A percentile compares a stretch with the other conserved stretches of the same genome.
These are phyloP conservation scores for Leptopilina boulardi DNA, from an alignment of 1,140 invertebrate species.

Conservation along the genomic window DNA sequence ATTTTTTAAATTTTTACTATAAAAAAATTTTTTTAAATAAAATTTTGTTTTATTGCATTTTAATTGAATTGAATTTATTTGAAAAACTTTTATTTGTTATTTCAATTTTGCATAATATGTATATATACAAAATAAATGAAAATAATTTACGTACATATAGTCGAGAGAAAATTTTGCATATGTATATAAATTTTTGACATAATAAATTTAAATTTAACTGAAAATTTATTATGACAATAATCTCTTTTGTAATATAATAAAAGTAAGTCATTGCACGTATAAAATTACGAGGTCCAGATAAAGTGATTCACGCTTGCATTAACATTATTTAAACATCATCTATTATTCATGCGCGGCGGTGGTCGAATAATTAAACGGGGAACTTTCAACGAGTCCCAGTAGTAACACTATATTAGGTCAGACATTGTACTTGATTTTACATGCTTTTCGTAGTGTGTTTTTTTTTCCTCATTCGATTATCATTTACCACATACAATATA, in stretches of 20 bases:
- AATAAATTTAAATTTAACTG: not conserved
- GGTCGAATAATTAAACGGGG: slow-evolving; percentile 17
- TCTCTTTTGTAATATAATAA: slow-evolving; percentile 6
- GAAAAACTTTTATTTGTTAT: no score
- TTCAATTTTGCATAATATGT: no score
- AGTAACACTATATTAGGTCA: slow-evolving; percentile 28
- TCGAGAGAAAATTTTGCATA: no score
- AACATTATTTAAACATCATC: slow-evolving; percentile 31
- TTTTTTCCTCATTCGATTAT: not conserved
- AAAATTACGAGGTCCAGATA: slow-evolving; percentile 28
- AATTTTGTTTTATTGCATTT: no score
- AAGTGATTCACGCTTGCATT: slow-evolving; percentile 23
- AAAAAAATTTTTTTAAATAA: no score
- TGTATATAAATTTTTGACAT: no score
- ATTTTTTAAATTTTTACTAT: no score
- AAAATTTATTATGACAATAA: slow-evolving; percentile 9
- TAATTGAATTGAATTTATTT: no score
- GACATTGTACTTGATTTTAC: slow-evolving; percentile 11
- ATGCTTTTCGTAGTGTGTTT: not conserved
- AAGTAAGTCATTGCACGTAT: slow-evolving; percentile 2
- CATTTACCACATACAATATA: not conserved
- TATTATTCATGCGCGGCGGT: slow-evolving; percentile 9
- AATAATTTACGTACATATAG: no score
- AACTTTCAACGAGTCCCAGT: slow-evolving; percentile 16
- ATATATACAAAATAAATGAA: no score